Percentiles rank a stretch among this genome's conserved stretches.
Conservation (phyloP, 2,888 invertebrate species). For the Mythimna impura region DNA sequence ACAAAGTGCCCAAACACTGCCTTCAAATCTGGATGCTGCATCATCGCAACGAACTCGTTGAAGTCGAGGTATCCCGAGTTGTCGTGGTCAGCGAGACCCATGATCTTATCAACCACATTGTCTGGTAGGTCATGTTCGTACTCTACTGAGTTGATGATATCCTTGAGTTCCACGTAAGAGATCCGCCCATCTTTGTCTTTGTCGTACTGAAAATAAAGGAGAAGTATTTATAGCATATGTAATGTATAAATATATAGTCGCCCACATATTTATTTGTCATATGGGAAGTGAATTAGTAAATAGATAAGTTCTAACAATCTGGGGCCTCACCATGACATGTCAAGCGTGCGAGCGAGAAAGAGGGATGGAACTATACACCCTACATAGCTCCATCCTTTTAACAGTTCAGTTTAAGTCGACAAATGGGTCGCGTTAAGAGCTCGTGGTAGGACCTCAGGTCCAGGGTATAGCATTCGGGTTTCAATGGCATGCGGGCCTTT, state of each 20-base stretch:
- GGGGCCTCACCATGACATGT: no score
- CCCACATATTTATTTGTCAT: not conserved
- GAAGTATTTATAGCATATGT: not conserved
- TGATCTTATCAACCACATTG: slow-evolving; percentile 92
- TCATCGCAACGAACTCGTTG: slow-evolving; percentile 93
- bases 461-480: not conserved
- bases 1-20: slow-evolving; percentile 92
- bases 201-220: slow-evolving; percentile 91
- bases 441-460: not conserved
- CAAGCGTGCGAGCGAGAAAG: no score
- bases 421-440: no score
- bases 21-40: slow-evolving; percentile 90
- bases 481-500: no score
- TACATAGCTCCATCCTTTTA: no score
- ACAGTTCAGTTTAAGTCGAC: no score
- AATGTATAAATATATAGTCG: no score
- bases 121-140: slow-evolving; percentile 93
- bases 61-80: slow-evolving; percentile 93
- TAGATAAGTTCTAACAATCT: not conserved
- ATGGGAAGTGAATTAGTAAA: not conserved
- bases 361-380: no score
- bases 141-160: slow-evolving; percentile 90
- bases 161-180: slow-evolving; percentile 92
- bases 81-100: slow-evolving; percentile 91
- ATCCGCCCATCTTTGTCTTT: slow-evolving; percentile 93